These are phyloP conservation scores for Hofmannophila pseudospretella DNA, from an alignment of 2,888 invertebrate genomes.

Conservation along the genomic window DNA sequence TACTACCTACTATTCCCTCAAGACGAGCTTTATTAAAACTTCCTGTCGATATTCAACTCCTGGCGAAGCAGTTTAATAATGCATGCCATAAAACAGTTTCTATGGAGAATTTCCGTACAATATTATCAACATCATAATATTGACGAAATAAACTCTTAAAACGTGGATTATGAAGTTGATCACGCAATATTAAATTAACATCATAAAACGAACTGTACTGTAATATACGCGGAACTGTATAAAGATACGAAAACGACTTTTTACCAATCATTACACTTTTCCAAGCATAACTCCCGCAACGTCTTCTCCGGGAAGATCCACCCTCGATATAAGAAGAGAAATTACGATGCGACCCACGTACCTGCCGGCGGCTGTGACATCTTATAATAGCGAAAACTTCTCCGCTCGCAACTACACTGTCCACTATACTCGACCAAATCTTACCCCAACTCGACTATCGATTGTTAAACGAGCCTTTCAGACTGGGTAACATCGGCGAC, in stretches of 20 bases:
- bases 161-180: too few species aligned
- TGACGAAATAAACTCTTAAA: not conserved
- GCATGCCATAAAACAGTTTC: constrained; percentile 41
- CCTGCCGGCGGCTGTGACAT: constrained; percentile 28
- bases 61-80: constrained; percentile 43
- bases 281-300: not conserved
- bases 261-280: too few species aligned
- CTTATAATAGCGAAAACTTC: constrained; percentile 27
- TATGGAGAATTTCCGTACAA: constrained; percentile 18
- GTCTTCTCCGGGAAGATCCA: not conserved
- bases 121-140: constrained; percentile 7
- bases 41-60: constrained; percentile 32
- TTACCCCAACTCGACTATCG: not conserved
- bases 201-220: too few species aligned
- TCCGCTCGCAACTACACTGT: not conserved
- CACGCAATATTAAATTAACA: too few species aligned
- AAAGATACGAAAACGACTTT: too few species aligned
- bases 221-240: too few species aligned
- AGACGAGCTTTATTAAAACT: constrained; percentile 42
- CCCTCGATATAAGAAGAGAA: constrained; percentile 12
- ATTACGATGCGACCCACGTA: constrained; percentile 24
- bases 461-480: constrained; percentile 8
- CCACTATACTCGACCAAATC: not conserved
- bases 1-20: not conserved
- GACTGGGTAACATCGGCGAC: constrained; percentile 10